Conservation (phyloP, 2,113 vertebrate genomes). For the Cryptotis parvus region DNA sequence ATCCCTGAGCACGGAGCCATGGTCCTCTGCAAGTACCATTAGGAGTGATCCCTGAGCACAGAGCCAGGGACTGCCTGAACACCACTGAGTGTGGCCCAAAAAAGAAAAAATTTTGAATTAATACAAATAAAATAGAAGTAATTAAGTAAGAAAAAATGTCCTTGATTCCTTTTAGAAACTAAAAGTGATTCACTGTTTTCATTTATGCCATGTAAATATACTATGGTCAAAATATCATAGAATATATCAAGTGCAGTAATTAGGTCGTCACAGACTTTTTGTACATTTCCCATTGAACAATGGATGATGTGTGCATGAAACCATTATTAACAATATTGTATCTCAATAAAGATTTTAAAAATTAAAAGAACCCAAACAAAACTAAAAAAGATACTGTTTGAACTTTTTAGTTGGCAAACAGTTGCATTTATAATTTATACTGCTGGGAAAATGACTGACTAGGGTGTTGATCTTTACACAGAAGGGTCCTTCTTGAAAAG, state of each 20-base stretch:
- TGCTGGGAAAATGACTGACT: slow-evolving; percentile 29
- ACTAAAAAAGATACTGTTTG: no score
- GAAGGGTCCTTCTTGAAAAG: slow-evolving; percentile 10
- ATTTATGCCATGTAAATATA: background rate
- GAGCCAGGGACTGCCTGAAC: no score
- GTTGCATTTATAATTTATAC: slow-evolving; percentile 49
- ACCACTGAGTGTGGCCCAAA: no score
- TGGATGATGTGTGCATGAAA: no score
- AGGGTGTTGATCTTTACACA: background rate
- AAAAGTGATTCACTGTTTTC: background rate
- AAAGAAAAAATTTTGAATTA: no score
- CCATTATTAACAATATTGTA: no score
- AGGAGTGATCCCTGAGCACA: no score
- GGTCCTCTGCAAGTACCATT: no score
- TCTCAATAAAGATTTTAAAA: no score
- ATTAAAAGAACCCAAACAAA: no score
- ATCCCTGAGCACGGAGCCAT: no score
- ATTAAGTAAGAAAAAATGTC: background rate
- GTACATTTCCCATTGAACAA: background rate
- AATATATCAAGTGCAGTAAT: background rate
- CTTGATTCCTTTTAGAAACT: background rate
- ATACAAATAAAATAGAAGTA: no score
- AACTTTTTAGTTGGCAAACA: slow-evolving; percentile 13
- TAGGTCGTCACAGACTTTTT: background rate
- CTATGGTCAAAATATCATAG: background rate